Evolutionary conservation across 2,113 vertebrate species (phyloP).

Genomic region (Hyperopisus bebe): DNA sequence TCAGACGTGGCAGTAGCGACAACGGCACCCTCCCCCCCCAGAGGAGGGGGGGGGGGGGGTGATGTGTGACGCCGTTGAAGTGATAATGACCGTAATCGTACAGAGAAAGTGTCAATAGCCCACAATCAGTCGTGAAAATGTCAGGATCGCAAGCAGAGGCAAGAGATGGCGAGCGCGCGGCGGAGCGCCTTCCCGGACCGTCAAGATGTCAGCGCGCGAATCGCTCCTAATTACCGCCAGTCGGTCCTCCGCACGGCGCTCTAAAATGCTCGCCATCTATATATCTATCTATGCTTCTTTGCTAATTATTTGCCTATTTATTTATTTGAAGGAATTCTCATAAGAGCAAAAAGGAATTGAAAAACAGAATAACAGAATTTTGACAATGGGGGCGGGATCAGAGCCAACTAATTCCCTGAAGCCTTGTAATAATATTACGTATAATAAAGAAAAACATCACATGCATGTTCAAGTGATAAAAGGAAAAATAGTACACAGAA

Average conservation of each 20-base stretch:
- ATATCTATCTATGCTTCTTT: neutral
- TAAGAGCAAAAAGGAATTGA: neutral
- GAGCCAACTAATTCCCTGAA: neutral
- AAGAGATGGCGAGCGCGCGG: neutral
- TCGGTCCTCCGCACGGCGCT: neutral
- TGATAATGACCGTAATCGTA: neutral
- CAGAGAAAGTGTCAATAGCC: neutral
- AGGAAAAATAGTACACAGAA: neutral
- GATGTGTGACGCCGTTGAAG: neutral
- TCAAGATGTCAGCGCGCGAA: neutral
- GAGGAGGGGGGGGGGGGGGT: neutral
- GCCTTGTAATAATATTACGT: neutral
- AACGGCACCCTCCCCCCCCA: neutral
- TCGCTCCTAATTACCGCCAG: neutral
- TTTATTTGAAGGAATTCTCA: neutral
- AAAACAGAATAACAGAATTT: neutral
- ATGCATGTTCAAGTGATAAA: neutral
- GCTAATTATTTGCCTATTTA: neutral
- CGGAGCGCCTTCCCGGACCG: neutral
- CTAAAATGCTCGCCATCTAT: neutral
- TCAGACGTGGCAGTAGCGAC: neutral
- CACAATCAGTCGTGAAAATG: conserved; percentile 1
- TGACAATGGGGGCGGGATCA: neutral
- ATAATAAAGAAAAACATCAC: neutral
- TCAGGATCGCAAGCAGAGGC: neutral